Conservation (phyloP, 1,140 invertebrate genomes). For the Drosophila willistoni region DNA sequence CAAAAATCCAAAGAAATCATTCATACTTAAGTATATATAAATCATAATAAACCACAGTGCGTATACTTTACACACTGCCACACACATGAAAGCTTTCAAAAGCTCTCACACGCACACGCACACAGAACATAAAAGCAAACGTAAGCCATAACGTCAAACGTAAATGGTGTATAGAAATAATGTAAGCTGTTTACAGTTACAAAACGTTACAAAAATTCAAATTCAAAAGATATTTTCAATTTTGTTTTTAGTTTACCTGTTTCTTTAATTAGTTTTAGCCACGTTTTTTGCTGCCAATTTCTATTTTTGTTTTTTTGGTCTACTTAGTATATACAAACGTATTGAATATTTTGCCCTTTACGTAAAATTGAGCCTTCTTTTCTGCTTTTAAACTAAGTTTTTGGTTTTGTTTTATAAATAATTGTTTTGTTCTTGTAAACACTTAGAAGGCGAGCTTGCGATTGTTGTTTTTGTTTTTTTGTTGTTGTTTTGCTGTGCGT, state of each 20-base stretch:
- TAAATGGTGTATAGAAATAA: conserved; percentile 1
- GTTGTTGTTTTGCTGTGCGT: conserved; percentile 57
- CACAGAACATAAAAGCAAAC: neutral
- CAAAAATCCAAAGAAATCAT: neutral
- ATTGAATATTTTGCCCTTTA: conserved; percentile 23
- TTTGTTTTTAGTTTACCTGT: neutral
- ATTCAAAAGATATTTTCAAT: neutral
- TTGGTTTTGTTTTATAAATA: conserved; percentile 19
- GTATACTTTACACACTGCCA: conserved; percentile 52
- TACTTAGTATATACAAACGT: conserved; percentile 33
- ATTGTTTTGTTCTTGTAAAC: conserved; percentile 15
- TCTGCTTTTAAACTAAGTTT: conserved; percentile 45
- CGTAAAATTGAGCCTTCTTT: conserved; percentile 21
- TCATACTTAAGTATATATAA: conserved; percentile 21
- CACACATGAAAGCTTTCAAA: conserved; percentile 49
- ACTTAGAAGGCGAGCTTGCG: conserved; percentile 33
- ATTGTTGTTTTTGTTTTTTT: conserved; percentile 18
- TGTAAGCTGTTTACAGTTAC: conserved; percentile 12
- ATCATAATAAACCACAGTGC: conserved; percentile 45
- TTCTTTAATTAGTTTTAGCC: neutral
- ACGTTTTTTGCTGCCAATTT: conserved; percentile 11
- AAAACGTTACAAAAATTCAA: conserved; percentile 1
- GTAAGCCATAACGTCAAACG: conserved; percentile 3
- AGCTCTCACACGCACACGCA: conserved; percentile 1
- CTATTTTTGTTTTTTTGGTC: neutral